Evolutionary conservation across 2,888 invertebrate species (phyloP).

Genomic region (Euplexia lucipara): DNA sequence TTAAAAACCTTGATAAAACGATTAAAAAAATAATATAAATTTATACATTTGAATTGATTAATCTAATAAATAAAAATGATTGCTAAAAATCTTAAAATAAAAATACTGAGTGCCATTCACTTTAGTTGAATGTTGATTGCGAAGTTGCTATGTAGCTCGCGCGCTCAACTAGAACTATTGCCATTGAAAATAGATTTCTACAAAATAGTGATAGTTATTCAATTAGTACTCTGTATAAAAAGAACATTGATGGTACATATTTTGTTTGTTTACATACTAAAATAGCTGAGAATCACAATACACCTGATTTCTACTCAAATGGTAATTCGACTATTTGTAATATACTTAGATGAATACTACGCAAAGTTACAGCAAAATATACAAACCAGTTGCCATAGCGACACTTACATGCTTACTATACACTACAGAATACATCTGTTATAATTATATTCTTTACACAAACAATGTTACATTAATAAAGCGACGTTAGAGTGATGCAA

Average conservation of each 20-base stretch:
- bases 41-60: conserved; percentile 50
- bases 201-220: conserved; percentile 31
- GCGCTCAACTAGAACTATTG: conserved; percentile 5
- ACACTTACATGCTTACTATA: conserved; percentile 16
- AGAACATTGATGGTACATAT: conserved; percentile 12
- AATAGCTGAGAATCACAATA: conserved; percentile 25
- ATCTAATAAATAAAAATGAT: conserved; percentile 33
- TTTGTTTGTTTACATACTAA: conserved; percentile 28
- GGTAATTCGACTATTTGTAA: conserved; percentile 23
- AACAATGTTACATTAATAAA: conserved; percentile 28
- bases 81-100: conserved; percentile 52
- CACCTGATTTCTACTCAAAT: conserved; percentile 2
- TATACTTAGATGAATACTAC: conserved; percentile 7
- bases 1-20: conserved; percentile 39
- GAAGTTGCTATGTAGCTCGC: too few species aligned
- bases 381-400: conserved; percentile 40
- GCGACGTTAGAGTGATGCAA: conserved; percentile 40
- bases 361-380: conserved; percentile 41
- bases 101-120: conserved; percentile 39
- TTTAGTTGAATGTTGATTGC: conserved; percentile 15
- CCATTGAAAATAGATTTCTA: conserved; percentile 16
- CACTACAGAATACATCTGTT: conserved; percentile 3
- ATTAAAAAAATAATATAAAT: conserved; percentile 38
- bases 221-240: conserved; percentile 35
- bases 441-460: conserved; percentile 10